Base-by-base conservation (phyloP, 2,797 vertebrate species). In the Fistularia tabacaria region DNA sequence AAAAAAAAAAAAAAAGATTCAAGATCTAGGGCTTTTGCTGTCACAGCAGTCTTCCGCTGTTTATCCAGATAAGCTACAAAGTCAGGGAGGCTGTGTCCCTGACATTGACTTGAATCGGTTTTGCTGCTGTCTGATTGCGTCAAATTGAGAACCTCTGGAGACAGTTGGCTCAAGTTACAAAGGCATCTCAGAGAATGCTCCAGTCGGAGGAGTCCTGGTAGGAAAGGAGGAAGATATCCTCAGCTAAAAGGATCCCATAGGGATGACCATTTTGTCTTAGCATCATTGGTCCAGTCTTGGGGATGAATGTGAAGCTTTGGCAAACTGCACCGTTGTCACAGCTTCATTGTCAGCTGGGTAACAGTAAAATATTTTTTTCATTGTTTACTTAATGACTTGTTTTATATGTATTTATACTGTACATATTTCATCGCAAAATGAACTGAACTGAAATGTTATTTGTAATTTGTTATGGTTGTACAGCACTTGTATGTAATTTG, bases 381-480 rank as follows among this genome's bases (percentile, higher is more conserved):
- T 47, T 51, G 39, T 68, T 71, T 59, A 49, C 15, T 58, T 51
- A 14, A 41, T 36, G 69, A 49, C 1, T 36, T 51, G 46, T 46
- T 61, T 71, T 63, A 53, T 36, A 79, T 47, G 46, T 73, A 62
- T 79, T 77, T 76, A 74, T 73, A 71, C 36, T 79, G 66, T 77
- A 77, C 43, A 73, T 76, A 70, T 64, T 60, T 69, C 8, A 10
- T 52, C 10, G 54, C 9, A 49, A 14, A 7, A 12, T 49, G 10
- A 47, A 14, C 14, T 43, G 7, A 63, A 51, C 10, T 46, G n/a
- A 25, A 25, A 50, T 47, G 41, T 66, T 7, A 64, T 61, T 66
- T 58, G 59, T 8, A 10, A 9, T 48, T 38, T 49, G n/a, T n/a
- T n/a, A n/a, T n/a, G 44, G 48, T 62, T 47, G 45, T 51, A 50